phyloP scores from a whole-genome alignment of 2,113 vertebrate genomes.

The Colossoma macropomum region DNA sequence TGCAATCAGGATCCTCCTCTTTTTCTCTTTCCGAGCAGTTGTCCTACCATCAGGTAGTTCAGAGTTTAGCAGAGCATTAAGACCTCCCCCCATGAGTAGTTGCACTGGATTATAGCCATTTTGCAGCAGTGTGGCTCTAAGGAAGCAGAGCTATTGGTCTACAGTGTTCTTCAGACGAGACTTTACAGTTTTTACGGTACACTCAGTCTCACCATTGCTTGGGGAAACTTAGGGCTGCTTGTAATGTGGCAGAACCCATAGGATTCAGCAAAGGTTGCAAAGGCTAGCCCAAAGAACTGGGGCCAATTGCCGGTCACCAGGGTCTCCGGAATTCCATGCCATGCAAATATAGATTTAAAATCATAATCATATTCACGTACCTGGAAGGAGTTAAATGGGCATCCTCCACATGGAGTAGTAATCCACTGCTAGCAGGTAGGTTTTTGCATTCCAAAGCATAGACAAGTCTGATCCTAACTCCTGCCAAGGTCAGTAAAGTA shows the following conservation, averaged over 20 bases:
- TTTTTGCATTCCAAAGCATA: constrained; percentile 10
- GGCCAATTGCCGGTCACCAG: constrained; percentile 36
- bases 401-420: constrained; percentile 37
- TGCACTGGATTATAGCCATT: too few relatives aligned
- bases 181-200: constrained; percentile 19
- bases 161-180: constrained; percentile 3
- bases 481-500: constrained; percentile 30
- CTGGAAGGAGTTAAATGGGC: constrained; percentile 21
- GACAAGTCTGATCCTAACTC: constrained; percentile 38
- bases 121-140: not conserved
- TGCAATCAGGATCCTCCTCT: too few relatives aligned
- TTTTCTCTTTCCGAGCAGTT: too few relatives aligned
- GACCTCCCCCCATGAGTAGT: too few relatives aligned
- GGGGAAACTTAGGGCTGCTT: constrained; percentile 31
- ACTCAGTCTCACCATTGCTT: constrained; percentile 30
- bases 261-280: not conserved
- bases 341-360: constrained; percentile 39
- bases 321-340: constrained; percentile 24
- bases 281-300: constrained; percentile 8
- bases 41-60: too few relatives aligned
- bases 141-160: constrained; percentile 26
- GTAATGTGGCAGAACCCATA: constrained; percentile 37
- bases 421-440: constrained; percentile 37
- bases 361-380: constrained; percentile 25
- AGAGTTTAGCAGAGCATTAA: too few relatives aligned